These are phyloP conservation scores for Ochropleura plecta DNA, from an alignment of 2,888 invertebrate species.

Conservation along the genomic window DNA sequence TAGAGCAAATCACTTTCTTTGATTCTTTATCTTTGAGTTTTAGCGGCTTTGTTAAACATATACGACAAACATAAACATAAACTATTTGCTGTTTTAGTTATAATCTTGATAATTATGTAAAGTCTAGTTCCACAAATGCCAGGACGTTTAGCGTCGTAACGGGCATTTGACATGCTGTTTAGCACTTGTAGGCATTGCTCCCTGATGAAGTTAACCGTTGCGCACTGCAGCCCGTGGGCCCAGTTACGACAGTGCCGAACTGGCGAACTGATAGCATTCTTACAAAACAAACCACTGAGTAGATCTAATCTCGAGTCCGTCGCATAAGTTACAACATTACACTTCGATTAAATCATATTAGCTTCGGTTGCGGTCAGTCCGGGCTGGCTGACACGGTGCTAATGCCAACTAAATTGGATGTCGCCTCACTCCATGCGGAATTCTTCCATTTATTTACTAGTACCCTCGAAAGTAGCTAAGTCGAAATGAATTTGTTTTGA, in stretches of 20 bases:
- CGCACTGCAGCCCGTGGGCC: conserved; percentile 39
- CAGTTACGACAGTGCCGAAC: conserved; percentile 63
- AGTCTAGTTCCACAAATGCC: not conserved
- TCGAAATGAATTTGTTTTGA: conserved; percentile 9
- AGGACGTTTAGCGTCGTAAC: too few species aligned
- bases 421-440: conserved; percentile 18
- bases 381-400: conserved; percentile 64
- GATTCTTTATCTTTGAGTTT: conserved; percentile 25
- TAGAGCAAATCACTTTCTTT: conserved; percentile 30
- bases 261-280: conserved; percentile 70
- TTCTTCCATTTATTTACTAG: conserved; percentile 32
- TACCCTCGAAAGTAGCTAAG: not conserved
- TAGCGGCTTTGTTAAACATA: not conserved
- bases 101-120: not conserved
- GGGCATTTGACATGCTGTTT: too few species aligned
- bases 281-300: conserved; percentile 69
- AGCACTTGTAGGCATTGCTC: conserved; percentile 33
- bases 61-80: too few species aligned
- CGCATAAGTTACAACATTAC: conserved; percentile 71
- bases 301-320: conserved; percentile 67
- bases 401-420: conserved; percentile 64
- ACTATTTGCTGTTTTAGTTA: not conserved
- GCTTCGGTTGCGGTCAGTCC: conserved; percentile 71
- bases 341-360: conserved; percentile 75
- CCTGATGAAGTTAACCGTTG: conserved; percentile 42